Conservation (phyloP, 2,888 invertebrate genomes). For the Pseudoips prasinana region DNA sequence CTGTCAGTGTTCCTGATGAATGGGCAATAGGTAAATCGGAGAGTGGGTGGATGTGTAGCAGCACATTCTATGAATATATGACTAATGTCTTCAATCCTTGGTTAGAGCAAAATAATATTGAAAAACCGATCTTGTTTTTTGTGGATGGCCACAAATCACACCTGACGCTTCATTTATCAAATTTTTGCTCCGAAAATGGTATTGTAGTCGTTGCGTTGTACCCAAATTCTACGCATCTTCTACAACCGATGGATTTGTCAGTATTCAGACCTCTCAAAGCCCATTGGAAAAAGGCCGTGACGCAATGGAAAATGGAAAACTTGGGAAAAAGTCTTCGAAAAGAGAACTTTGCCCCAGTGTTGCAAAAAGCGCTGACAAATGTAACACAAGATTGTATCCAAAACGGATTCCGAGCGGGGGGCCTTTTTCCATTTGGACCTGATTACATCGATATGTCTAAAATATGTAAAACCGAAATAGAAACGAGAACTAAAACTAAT, state of each 20-base stretch:
- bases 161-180: no score
- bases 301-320: no score
- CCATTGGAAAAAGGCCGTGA: conserved; percentile 1
- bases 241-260: conserved; percentile 11
- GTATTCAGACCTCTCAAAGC: conserved; percentile 7
- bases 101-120: not conserved
- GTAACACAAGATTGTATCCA: conserved; percentile 1
- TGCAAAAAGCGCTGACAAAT: not conserved
- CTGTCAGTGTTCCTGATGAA: no score
- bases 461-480: no score
- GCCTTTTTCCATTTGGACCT: no score
- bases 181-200: not conserved
- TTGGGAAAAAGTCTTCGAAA: no score
- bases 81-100: not conserved
- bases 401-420: no score
- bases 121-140: not conserved
- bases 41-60: not conserved
- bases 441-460: no score
- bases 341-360: no score
- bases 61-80: not conserved
- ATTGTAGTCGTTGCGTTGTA: conserved; percentile 1
- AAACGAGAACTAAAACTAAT: no score
- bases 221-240: conserved; percentile 7
- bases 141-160: not conserved
- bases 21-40: conserved; percentile 37